Percentiles rank a stretch among this genome's conserved stretches.
Conservation (phyloP, 2,113 vertebrate species). For the Rhizomys pruinosus region DNA sequence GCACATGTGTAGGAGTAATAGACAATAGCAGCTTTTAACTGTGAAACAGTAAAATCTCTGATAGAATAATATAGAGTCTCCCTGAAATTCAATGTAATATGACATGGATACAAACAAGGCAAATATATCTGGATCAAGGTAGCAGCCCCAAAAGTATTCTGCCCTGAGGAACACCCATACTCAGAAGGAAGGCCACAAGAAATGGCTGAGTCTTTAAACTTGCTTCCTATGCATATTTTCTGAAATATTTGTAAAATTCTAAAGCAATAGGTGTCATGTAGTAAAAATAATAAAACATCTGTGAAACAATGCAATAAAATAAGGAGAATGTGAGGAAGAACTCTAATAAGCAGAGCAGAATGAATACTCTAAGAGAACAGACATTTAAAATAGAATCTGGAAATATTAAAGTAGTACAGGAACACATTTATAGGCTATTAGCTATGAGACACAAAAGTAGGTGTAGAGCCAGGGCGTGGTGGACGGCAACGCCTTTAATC, state of each 20-base stretch:
- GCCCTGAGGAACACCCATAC: not conserved
- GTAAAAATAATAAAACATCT: not conserved
- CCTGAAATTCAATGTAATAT: not conserved
- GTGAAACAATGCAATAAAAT: not conserved
- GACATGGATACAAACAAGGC: not conserved
- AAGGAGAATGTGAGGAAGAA: not conserved
- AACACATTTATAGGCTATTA: not conserved
- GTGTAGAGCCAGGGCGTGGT: too few species aligned
- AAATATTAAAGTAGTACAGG: slow-evolving; percentile 16
- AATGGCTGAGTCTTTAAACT: not conserved
- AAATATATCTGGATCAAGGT: not conserved
- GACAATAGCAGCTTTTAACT: not conserved
- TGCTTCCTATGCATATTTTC: not conserved
- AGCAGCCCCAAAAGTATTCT: not conserved
- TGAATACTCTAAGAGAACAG: not conserved
- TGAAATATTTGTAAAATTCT: not conserved
- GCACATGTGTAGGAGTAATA: not conserved
- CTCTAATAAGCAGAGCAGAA: not conserved
- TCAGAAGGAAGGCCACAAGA: not conserved
- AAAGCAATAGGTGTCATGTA: not conserved
- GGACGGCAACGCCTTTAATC: too few species aligned
- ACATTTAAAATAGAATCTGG: slow-evolving; percentile 22
- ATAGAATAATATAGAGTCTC: not conserved
- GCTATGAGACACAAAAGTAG: not conserved
- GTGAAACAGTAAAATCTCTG: not conserved